These are phyloP conservation scores for Chrysina gloriosa DNA, from an alignment of 2,888 invertebrate genomes.

Conservation along the genomic window DNA sequence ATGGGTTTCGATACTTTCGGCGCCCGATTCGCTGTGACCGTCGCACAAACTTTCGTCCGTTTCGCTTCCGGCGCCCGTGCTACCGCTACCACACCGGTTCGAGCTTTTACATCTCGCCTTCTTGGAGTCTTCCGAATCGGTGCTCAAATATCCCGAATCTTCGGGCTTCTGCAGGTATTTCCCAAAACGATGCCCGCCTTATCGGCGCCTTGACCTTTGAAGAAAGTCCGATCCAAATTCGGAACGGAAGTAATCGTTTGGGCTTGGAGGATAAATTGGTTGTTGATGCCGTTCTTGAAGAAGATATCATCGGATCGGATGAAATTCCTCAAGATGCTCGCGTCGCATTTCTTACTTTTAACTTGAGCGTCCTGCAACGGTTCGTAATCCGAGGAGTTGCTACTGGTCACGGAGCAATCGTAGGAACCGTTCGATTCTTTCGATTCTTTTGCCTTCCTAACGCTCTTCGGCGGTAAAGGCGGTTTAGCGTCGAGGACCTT, in stretches of 20 bases:
- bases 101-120: slow-evolving; percentile 59
- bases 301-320: slow-evolving; percentile 51
- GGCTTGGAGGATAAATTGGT: slow-evolving; percentile 58
- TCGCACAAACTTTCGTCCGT: slow-evolving; percentile 83
- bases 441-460: slow-evolving; percentile 59
- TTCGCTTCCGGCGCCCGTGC: slow-evolving; percentile 67
- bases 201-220: background rate
- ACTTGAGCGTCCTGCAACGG: slow-evolving; percentile 50
- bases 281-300: slow-evolving; percentile 56
- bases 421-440: slow-evolving; percentile 18
- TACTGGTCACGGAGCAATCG: slow-evolving; percentile 63
- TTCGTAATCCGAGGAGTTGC: slow-evolving; percentile 68
- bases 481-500: slow-evolving; percentile 64
- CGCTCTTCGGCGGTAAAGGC: slow-evolving; percentile 74
- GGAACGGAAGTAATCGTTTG: slow-evolving; percentile 46
- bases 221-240: slow-evolving; percentile 28
- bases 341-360: slow-evolving; percentile 39
- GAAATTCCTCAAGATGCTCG: slow-evolving; percentile 49
- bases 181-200: slow-evolving; percentile 27
- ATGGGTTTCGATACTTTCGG: slow-evolving; percentile 88
- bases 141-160: slow-evolving; percentile 88
- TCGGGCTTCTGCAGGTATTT: slow-evolving; percentile 61
- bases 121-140: slow-evolving; percentile 77
- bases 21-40: slow-evolving; percentile 87
- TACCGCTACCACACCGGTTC: slow-evolving; percentile 16